Percentiles rank a stretch among this genome's conserved stretches.
phyloP scores from a whole-genome alignment of 2,113 vertebrate species.

The Neopipo cinnamomea region DNA sequence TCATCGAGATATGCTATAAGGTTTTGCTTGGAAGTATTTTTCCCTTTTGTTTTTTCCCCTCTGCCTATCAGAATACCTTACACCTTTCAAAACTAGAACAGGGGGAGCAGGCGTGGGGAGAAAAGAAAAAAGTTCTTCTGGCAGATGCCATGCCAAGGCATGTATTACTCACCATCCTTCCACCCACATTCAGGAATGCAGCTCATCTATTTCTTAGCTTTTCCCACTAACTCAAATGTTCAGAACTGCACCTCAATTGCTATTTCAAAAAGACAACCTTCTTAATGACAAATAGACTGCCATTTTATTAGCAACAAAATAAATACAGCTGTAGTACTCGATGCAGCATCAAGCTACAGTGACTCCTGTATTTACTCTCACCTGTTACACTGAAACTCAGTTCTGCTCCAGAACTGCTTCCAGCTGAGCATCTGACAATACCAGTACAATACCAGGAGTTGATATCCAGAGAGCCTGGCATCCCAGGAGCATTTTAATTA shows the following conservation, averaged over 20 bases:
- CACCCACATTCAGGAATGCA: background rate
- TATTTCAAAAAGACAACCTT: conserved; percentile 40
- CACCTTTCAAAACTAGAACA: conserved; percentile 8
- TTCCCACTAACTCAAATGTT: conserved; percentile 21
- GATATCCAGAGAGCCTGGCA: background rate
- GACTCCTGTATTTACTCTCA: background rate
- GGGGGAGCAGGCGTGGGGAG: too few relatives aligned
- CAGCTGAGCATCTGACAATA: background rate
- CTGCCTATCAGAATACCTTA: background rate
- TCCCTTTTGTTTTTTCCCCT: background rate
- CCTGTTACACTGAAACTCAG: background rate
- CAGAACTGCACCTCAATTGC: background rate
- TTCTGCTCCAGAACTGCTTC: background rate
- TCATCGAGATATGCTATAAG: conserved; percentile 15
- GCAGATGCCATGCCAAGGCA: conserved; percentile 4
- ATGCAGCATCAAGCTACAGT: background rate
- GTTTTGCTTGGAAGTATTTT: conserved; percentile 24
- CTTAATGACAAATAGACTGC: conserved; percentile 19
- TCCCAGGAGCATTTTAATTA: background rate
- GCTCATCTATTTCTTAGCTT: conserved; percentile 23
- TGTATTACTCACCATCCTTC: background rate
- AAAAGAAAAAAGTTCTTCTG: background rate
- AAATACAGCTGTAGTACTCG: background rate
- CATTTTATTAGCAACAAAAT: conserved; percentile 30
- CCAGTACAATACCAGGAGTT: background rate